phyloP scores from a whole-genome alignment of 2,888 invertebrate species.

The Cosmopolites sordidus region DNA sequence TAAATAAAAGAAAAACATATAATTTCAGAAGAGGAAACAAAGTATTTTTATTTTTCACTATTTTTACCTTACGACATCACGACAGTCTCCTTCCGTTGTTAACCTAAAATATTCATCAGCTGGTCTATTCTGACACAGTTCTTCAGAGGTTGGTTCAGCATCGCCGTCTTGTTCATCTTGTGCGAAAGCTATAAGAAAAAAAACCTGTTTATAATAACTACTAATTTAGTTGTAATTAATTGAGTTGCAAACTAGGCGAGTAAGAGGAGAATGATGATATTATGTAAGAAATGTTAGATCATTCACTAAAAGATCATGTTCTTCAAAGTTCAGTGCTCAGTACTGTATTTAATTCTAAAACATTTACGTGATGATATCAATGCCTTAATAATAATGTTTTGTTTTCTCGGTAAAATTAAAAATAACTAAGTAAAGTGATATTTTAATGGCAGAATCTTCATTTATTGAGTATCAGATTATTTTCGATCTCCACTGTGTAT shows the following conservation, averaged over 20 bases:
- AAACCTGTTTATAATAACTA: not conserved
- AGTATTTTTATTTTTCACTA: too few species aligned
- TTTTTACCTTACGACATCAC: conserved; percentile 87
- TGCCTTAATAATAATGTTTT: too few species aligned
- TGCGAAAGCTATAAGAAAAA: conserved; percentile 49
- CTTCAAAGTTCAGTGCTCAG: too few species aligned
- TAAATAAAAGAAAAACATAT: conserved; percentile 48
- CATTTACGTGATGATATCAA: too few species aligned
- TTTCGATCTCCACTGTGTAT: conserved; percentile 18
- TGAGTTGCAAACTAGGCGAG: not conserved
- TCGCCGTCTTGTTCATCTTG: conserved; percentile 62
- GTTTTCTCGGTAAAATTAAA: too few species aligned
- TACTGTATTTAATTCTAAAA: too few species aligned
- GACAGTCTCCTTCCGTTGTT: conserved; percentile 78
- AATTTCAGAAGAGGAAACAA: not conserved
- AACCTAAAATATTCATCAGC: conserved; percentile 90
- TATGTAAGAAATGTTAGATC: not conserved
- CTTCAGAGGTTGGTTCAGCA: conserved; percentile 66
- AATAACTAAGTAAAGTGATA: too few species aligned
- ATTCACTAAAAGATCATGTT: too few species aligned
- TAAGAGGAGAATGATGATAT: not conserved
- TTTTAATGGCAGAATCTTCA: too few species aligned
- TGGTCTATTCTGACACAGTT: conserved; percentile 81
- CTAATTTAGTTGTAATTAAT: not conserved
- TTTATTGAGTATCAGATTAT: too few species aligned